Conservation (phyloP, 2,888 invertebrate genomes). For the Nomada ruficornis region DNA sequence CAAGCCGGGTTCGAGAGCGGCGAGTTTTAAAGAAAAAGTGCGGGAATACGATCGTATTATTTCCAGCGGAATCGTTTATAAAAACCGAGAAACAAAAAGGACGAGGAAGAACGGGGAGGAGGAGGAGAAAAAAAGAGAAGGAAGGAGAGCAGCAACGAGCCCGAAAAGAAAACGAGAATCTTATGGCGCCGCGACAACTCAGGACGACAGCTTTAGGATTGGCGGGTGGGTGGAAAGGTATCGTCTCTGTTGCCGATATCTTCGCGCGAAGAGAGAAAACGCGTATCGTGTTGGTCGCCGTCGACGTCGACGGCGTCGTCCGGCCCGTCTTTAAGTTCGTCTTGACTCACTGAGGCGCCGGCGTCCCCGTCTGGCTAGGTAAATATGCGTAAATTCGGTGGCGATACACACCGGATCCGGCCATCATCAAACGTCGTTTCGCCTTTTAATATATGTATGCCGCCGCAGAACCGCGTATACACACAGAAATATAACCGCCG, state of each 20-base stretch:
- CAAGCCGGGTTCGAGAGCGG: not conserved
- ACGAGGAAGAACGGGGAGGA: no score
- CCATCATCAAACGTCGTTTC: constrained; percentile 49
- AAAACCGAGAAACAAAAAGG: constrained; percentile 7
- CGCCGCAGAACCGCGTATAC: not conserved
- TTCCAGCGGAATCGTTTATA: constrained; percentile 55
- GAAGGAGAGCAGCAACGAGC: constrained; percentile 23
- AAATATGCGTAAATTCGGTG: constrained; percentile 75
- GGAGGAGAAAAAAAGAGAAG: no score
- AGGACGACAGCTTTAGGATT: constrained; percentile 72
- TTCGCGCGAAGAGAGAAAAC: constrained; percentile 10
- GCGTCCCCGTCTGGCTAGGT: constrained; percentile 67
- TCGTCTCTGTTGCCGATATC: constrained; percentile 54
- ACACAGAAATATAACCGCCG: not conserved
- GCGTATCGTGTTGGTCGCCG: constrained; percentile 8
- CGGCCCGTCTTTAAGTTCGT: constrained; percentile 41
- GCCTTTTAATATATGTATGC: constrained; percentile 47
- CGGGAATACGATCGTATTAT: constrained; percentile 62
- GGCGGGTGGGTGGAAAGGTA: constrained; percentile 57
- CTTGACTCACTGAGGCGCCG: constrained; percentile 68
- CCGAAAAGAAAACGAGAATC: constrained; percentile 49
- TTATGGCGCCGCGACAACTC: constrained; percentile 59
- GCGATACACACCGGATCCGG: constrained; percentile 71
- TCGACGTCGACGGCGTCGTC: constrained; percentile 38
- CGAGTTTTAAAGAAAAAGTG: constrained; percentile 31